These are phyloP conservation scores for Bradysia coprophila DNA, from an alignment of 1,140 invertebrate genomes.

Conservation along the genomic window DNA sequence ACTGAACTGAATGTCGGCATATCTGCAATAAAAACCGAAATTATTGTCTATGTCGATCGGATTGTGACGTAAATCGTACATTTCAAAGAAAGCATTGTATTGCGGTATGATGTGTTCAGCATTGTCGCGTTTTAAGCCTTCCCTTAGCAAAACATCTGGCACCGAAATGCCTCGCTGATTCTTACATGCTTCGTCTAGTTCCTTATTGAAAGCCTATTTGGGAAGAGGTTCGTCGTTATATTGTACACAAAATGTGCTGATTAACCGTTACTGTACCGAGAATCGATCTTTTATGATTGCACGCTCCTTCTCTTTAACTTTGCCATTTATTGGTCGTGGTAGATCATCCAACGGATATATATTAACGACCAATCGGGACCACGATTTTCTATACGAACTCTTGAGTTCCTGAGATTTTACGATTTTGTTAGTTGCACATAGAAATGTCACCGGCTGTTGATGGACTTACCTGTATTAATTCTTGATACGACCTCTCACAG, in stretches of 20 bases:
- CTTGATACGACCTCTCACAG: constrained; percentile 64
- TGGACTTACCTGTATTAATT: constrained; percentile 43
- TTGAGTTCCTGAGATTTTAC: constrained; percentile 19
- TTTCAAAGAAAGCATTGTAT: constrained; percentile 62
- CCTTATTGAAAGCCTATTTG: constrained; percentile 76
- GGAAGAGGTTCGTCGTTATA: constrained; percentile 7
- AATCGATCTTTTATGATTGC: constrained; percentile 90
- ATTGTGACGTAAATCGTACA: no score
- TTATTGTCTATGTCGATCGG: not conserved
- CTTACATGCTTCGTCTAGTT: constrained; percentile 75
- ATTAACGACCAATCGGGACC: constrained; percentile 64
- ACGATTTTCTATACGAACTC: constrained; percentile 26
- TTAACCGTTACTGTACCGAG: constrained; percentile 33
- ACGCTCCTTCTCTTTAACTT: constrained; percentile 72
- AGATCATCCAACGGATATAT: constrained; percentile 46
- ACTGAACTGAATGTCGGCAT: constrained; percentile 55
- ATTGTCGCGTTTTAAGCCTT: constrained; percentile 65
- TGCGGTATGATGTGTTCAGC: constrained; percentile 68
- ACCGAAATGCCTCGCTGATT: constrained; percentile 83
- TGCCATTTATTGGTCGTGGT: constrained; percentile 37
- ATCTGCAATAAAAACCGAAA: constrained; percentile 27
- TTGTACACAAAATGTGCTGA: not conserved
- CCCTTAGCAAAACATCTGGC: constrained; percentile 73
- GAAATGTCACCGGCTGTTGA: no score
- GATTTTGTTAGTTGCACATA: no score